phyloP scores from a whole-genome alignment of 2,888 invertebrate genomes.

The Sympetrum striolatum region DNA sequence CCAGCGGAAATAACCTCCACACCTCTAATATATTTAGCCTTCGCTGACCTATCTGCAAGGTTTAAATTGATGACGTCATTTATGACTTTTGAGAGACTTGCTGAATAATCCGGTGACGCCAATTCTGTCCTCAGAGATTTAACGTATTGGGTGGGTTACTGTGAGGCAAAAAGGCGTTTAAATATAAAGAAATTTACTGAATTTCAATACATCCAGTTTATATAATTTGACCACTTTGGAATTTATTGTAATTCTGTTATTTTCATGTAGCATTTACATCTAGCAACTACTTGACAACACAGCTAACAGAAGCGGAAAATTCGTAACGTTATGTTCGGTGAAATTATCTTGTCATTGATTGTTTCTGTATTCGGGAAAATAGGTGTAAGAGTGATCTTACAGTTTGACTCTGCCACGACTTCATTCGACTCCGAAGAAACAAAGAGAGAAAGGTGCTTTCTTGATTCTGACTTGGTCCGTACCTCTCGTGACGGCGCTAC shows the following conservation, averaged over 20 bases:
- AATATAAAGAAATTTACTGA: background rate
- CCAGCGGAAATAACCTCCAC: background rate
- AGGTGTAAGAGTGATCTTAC: background rate
- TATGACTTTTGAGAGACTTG: background rate
- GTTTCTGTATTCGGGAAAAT: background rate
- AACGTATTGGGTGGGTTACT: background rate
- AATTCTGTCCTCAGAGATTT: background rate
- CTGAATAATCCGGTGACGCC: background rate
- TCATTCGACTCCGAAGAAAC: background rate
- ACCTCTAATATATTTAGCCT: background rate
- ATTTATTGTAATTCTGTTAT: background rate
- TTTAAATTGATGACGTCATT: background rate
- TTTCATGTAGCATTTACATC: background rate
- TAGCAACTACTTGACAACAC: too few species aligned
- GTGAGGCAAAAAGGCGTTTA: background rate
- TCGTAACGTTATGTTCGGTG: background rate
- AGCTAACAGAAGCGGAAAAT: background rate
- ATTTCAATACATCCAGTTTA: background rate
- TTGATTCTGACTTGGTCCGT: background rate
- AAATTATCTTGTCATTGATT: background rate
- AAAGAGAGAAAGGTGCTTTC: slow-evolving; percentile 1
- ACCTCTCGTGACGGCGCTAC: slow-evolving; percentile 10
- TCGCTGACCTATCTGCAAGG: background rate
- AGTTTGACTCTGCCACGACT: slow-evolving; percentile 11
- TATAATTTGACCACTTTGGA: background rate